Evolutionary conservation across 2,888 invertebrate species (phyloP).

Genomic region (Stenurella melanura): DNA sequence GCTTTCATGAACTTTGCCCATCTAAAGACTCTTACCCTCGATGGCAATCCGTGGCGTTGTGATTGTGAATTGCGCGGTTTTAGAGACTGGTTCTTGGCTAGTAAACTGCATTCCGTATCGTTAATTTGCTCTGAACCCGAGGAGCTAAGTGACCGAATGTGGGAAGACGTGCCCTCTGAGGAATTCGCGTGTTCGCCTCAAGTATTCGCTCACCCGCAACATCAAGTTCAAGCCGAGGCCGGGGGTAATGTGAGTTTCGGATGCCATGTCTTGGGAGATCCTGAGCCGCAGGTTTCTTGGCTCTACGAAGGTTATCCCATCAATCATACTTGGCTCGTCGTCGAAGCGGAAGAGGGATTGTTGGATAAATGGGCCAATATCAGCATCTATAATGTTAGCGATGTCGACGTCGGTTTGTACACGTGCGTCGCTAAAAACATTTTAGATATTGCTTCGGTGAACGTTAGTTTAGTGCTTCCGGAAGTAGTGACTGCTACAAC

Average conservation of each 20-base stretch:
- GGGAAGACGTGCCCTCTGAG: slow-evolving; percentile 84
- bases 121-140: slow-evolving; percentile 84
- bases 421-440: slow-evolving; percentile 86
- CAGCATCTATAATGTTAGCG: slow-evolving; percentile 88
- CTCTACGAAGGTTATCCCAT: slow-evolving; percentile 83
- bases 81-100: slow-evolving; percentile 87
- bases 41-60: slow-evolving; percentile 93
- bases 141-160: slow-evolving; percentile 81
- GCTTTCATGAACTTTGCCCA: slow-evolving; percentile 84
- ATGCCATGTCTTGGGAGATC: slow-evolving; percentile 88
- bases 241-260: slow-evolving; percentile 89
- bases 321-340: slow-evolving; percentile 74
- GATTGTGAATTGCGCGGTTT: slow-evolving; percentile 91
- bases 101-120: slow-evolving; percentile 83
- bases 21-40: slow-evolving; percentile 86
- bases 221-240: slow-evolving; percentile 81
- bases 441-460: slow-evolving; percentile 78
- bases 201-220: slow-evolving; percentile 72
- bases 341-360: slow-evolving; percentile 73
- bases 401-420: slow-evolving; percentile 89
- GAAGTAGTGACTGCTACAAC: slow-evolving; percentile 86
- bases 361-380: slow-evolving; percentile 84
- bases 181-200: slow-evolving; percentile 90
- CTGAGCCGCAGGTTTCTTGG: slow-evolving; percentile 89
- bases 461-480: slow-evolving; percentile 80